Evolutionary conservation across 2,888 invertebrate species (phyloP).

Genomic region (Agonopterix heracliana): DNA sequence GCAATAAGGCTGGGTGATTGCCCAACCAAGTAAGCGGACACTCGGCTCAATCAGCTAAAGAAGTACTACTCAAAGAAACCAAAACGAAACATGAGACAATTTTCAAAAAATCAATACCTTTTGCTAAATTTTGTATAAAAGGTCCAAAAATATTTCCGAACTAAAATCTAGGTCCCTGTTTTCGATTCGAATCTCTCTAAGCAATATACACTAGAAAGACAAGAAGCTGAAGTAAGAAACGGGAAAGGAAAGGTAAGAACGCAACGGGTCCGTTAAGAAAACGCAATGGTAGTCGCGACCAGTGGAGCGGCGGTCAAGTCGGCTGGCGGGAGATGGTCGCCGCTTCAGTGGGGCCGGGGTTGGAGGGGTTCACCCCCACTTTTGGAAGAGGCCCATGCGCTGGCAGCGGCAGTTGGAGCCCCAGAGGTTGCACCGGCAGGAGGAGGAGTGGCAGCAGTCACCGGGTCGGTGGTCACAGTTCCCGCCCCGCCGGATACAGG

Average conservation of each 20-base stretch:
- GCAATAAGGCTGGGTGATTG: conserved; percentile 85
- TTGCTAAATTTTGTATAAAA: conserved; percentile 51
- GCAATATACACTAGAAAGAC: conserved; percentile 19
- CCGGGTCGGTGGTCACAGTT: conserved; percentile 90
- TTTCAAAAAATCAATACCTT: conserved; percentile 19
- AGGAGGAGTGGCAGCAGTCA: conserved; percentile 90
- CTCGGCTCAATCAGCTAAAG: conserved; percentile 56
- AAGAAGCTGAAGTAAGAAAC: conserved; percentile 22
- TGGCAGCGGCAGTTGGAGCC: conserved; percentile 93
- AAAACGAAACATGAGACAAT: conserved; percentile 13
- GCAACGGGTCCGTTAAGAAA: conserved; percentile 57
- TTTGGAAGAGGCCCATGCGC: conserved; percentile 91
- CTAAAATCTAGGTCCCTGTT: conserved; percentile 70
- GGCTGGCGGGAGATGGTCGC: conserved; percentile 57
- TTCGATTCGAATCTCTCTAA: conserved; percentile 51
- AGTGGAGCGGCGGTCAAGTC: conserved; percentile 64
- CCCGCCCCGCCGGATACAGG: conserved; percentile 87
- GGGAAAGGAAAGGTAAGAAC: conserved; percentile 34
- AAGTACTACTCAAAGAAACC: conserved; percentile 25
- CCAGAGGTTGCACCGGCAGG: conserved; percentile 93
- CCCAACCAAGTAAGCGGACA: conserved; percentile 80
- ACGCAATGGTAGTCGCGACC: conserved; percentile 57
- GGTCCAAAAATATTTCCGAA: conserved; percentile 69
- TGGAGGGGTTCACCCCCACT: conserved; percentile 79
- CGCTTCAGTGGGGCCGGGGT: conserved; percentile 45